Evolutionary conservation across 2,888 invertebrate genomes (phyloP), one percentile per base, ranked within the genome.

Genomic region (Arctia plantaginis): DNA sequence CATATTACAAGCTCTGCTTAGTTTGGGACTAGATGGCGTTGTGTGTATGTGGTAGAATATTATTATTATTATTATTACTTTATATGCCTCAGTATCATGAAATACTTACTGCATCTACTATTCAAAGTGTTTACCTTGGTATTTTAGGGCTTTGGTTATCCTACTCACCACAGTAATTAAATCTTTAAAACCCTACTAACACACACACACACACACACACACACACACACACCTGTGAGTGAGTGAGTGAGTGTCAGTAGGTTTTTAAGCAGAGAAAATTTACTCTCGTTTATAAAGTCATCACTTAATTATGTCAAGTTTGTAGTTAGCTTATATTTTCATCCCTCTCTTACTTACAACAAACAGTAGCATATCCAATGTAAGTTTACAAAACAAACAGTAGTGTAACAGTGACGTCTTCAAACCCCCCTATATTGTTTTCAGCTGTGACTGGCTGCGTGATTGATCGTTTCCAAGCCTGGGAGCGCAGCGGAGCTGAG

Each of bases 401-500:
- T 51, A 69, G 35, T 39, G 65, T 51, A 41, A 62, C 62, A 23
- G 33, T 66, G 79, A 78, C 79, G 83, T 85, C 85, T 85, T 80
- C 75, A 75, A 70, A 76, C 80, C 39, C 76, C 30, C 68, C 83
- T 85, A 86, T 88, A 90, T 90, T 90, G 90, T 90, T 90, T 90
- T 87, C 85, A 86, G 86, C 80, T 82, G 85, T 72, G 83, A 83
- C 85, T 87, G 80, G 75, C 81, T 75, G 76, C 76, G 80, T 90
- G 90, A 90, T 90, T 86, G 90, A 90, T 90, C 87, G 87, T 79
- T 85, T 88, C 87, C 86, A 80, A 74, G 78, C 69, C 80, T 76
- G 75, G 78, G 41, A n/a, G 39, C 74, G 33, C 65, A 78, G 66
- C 70, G 64, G 64, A 78, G 66, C 55, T 23, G 51, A 47, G 69